Evolutionary conservation across 2,888 invertebrate species (phyloP), one percentile per base, ranked within the genome.

Genomic region (Oegoconia quadripuncta): DNA sequence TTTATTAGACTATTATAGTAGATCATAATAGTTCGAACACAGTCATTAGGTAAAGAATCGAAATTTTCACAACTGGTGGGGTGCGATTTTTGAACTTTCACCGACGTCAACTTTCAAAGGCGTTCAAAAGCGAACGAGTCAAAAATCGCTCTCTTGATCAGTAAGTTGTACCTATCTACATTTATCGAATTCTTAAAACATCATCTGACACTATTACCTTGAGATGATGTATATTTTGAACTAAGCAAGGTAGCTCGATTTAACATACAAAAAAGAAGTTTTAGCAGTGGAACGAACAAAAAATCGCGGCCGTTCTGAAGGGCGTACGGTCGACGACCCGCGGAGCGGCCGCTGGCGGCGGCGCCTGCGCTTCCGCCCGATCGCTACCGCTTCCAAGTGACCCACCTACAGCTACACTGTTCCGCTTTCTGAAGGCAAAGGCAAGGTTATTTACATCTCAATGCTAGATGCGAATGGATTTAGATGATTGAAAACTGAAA

Each of bases 271-370:
- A 46, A 38, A 41, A 36, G 27, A 22, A 26, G 36, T 28, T 36
- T 34, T 34, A 34, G 37, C 31, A 38, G 17, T 33, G 22, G 35
- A 37, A 34, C 47, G 45, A 46, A 50, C 53, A 56, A 53, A 53
- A 55, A 54, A 42, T 40, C 11, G 41, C 23, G 33, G 12, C 28
- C 14, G 25, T 16, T 18, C 48, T 58, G 58, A 66, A 62, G 60
- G 62, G 59, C 55, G 44, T 43, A 55, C 64, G 69, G 66, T 68
- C 72, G 64, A 47, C 64, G 71, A 68, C 70, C 73, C 46, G 52
- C 43, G 41, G 38, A n/a, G 46, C 52, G 38, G 15, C 38, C 43
- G 34, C 33, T 36, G 41, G 40, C 49, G 44, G 27, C 35, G 12
- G 25, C n/a, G 45, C 39, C 42, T 48, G 52, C 48, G 51, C 51